Evolutionary conservation across 2,888 invertebrate genomes (phyloP).

Genomic region (Drosophila prostipennis): DNA sequence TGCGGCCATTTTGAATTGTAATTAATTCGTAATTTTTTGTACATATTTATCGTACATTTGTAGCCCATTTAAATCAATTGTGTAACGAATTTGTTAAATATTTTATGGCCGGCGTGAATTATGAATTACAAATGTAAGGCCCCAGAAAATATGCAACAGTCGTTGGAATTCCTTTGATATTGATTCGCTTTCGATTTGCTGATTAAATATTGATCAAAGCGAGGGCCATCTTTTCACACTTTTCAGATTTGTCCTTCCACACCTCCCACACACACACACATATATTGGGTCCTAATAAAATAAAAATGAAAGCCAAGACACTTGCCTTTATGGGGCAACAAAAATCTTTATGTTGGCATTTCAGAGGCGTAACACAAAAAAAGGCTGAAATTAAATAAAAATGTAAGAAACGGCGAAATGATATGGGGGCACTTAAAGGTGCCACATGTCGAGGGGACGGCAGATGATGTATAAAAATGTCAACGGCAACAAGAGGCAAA

Average conservation of each 20-base stretch:
- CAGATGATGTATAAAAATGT: conserved; percentile 76
- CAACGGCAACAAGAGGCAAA: conserved; percentile 64
- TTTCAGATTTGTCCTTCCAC: conserved; percentile 22
- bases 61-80: conserved; percentile 56
- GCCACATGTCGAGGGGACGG: conserved; percentile 34
- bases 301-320: conserved; percentile 18
- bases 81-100: conserved; percentile 21
- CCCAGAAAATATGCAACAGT: neutral
- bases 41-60: conserved; percentile 44
- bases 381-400: conserved; percentile 40
- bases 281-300: conserved; percentile 29
- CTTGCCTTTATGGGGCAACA: conserved; percentile 37
- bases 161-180: conserved; percentile 1
- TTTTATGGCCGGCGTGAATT: conserved; percentile 19
- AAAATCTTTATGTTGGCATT: conserved; percentile 27
- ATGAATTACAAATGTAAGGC: neutral
- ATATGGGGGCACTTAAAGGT: conserved; percentile 35
- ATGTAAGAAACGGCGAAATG: conserved; percentile 33
- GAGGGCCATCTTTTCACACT: conserved; percentile 15
- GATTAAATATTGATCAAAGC: conserved; percentile 34
- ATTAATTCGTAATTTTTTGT: conserved; percentile 43
- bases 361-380: conserved; percentile 1
- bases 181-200: conserved; percentile 7
- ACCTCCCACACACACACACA: neutral
- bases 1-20: conserved; percentile 38